Percentiles rank a stretch among this genome's conserved stretches.
Evolutionary conservation across 2,888 invertebrate species (phyloP).

Genomic region (Hemicrepidius hirtus): DNA sequence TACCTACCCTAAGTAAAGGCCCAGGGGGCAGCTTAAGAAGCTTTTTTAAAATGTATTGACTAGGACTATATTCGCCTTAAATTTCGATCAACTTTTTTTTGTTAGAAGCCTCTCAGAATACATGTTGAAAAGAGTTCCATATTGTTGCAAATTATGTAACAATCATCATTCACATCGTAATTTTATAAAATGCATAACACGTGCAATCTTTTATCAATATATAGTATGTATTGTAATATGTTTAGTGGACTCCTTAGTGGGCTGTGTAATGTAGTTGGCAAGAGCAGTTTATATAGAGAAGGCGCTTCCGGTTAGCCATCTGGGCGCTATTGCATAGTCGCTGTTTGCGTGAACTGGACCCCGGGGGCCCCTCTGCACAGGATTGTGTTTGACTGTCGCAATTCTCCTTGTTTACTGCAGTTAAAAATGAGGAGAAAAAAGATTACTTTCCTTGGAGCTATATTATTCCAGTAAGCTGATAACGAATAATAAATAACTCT

Average conservation of each 20-base stretch:
- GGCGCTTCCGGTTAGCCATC: constrained; percentile 57
- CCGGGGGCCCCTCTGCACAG: constrained; percentile 52
- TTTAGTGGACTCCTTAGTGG: constrained; percentile 54
- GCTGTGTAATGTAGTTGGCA: constrained; percentile 54
- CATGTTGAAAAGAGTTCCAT: background rate
- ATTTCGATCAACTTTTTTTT: too few relatives aligned
- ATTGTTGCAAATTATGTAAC: background rate
- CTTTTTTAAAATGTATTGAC: too few relatives aligned
- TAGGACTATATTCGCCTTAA: too few relatives aligned
- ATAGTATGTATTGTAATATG: constrained; percentile 32
- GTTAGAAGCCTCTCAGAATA: too few relatives aligned
- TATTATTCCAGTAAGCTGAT: background rate
- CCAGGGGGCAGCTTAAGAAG: too few relatives aligned
- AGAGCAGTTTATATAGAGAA: constrained; percentile 53
- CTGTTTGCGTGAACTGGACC: constrained; percentile 58
- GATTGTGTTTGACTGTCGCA: constrained; percentile 52
- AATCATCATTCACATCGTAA: too few relatives aligned
- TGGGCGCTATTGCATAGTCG: constrained; percentile 59
- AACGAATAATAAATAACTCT: constrained; percentile 10
- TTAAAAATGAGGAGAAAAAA: constrained; percentile 41
- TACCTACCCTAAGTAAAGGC: too few relatives aligned
- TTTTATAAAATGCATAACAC: background rate
- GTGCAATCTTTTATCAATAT: background rate
- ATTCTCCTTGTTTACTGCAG: constrained; percentile 45
- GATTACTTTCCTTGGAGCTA: constrained; percentile 11